Conservation (phyloP, 2,888 invertebrate genomes). For the Julus scandinavius region DNA sequence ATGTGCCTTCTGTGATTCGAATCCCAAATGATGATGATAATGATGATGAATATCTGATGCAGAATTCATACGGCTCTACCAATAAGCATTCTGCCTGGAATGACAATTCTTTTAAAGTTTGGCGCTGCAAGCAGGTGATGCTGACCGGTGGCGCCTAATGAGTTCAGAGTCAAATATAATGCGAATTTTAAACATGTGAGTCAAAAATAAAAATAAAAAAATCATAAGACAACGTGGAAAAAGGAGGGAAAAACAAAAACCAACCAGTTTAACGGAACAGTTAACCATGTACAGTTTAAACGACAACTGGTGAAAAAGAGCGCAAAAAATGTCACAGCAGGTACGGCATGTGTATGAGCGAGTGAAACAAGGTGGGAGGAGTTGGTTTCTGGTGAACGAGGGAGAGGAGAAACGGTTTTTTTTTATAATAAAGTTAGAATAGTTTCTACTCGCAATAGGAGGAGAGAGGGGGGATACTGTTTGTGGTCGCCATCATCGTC, state of each 20-base stretch:
- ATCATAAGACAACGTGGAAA: background rate
- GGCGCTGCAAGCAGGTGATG: background rate
- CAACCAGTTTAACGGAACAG: background rate
- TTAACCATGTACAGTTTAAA: conserved; percentile 43
- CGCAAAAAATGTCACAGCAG: conserved; percentile 46
- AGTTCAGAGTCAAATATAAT: background rate
- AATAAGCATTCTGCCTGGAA: background rate
- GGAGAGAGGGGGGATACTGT: conserved; percentile 33
- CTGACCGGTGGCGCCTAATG: background rate
- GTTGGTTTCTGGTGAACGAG: background rate
- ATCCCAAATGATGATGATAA: background rate
- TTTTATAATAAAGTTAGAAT: conserved; percentile 30
- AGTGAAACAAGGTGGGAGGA: conserved; percentile 26
- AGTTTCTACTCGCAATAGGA: conserved; percentile 40
- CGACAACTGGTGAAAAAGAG: conserved; percentile 43
- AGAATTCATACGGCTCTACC: background rate
- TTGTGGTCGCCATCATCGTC: conserved; percentile 44
- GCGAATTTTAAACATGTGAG: background rate
- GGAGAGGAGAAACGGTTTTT: background rate
- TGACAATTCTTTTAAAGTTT: no score
- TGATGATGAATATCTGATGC: background rate
- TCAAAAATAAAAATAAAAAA: background rate
- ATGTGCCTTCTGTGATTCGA: background rate
- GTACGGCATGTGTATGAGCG: conserved; percentile 46
- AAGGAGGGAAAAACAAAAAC: background rate